These are phyloP conservation scores for Darevskia nairensis DNA, from an alignment of 2,797 vertebrate genomes.

Conservation along the genomic window DNA sequence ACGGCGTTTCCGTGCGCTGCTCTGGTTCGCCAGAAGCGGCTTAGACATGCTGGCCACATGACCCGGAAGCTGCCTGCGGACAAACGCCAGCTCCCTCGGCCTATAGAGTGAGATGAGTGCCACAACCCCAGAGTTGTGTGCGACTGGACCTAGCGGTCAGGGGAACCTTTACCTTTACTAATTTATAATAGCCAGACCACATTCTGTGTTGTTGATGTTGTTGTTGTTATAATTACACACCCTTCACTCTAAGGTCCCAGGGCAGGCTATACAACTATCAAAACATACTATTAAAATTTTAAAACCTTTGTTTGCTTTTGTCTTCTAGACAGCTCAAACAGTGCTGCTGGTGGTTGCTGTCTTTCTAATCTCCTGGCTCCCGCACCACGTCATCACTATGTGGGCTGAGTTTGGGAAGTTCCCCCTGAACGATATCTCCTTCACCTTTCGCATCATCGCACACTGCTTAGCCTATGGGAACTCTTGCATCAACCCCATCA, in stretches of 20 bases:
- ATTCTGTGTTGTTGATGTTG: no score
- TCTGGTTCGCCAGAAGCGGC: no score
- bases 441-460: slow-evolving; percentile 83
- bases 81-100: no score
- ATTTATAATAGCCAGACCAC: neutral
- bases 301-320: accelerated
- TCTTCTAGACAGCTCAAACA: slow-evolving; percentile 82
- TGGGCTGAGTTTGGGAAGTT: slow-evolving; percentile 87
- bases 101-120: no score
- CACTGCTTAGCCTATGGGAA: slow-evolving; percentile 87
- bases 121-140: no score
- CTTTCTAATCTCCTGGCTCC: slow-evolving; percentile 88
- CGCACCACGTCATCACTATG: slow-evolving; percentile 87
- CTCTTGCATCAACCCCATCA: slow-evolving; percentile 88
- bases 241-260: no score
- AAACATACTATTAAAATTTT: neutral
- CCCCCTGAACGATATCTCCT: slow-evolving; percentile 82
- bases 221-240: no score
- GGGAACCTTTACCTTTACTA: neutral
- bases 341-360: slow-evolving; percentile 82
- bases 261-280: no score
- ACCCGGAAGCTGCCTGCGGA: no score
- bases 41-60: no score
- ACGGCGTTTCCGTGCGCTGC: no score
- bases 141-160: no score